A percentile compares a stretch with the other conserved stretches of the same genome.
Evolutionary conservation across 1,140 invertebrate species (phyloP).

Genomic region (Procambarus virginalis): DNA sequence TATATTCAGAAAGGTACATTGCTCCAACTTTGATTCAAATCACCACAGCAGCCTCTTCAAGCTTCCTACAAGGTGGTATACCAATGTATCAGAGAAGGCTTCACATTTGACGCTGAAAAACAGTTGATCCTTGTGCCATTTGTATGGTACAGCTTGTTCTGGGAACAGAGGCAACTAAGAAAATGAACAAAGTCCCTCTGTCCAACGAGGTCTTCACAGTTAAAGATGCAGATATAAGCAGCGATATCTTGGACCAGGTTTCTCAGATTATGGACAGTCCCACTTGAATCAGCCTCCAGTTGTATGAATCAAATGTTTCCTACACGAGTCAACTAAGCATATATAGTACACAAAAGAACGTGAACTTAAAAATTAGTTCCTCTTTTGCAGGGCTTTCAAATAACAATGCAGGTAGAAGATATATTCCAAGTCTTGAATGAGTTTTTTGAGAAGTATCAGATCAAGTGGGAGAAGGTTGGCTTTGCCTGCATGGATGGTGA

Average conservation of each 20-base stretch:
- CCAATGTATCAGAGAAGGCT: slow-evolving; percentile 8
- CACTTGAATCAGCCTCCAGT: background rate
- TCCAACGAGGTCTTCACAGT: slow-evolving; percentile 20
- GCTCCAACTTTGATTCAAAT: background rate
- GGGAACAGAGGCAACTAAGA: slow-evolving; percentile 26
- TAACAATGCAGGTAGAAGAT: too few relatives aligned
- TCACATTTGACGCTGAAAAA: background rate
- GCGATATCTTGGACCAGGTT: slow-evolving; percentile 11
- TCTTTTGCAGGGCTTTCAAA: too few relatives aligned
- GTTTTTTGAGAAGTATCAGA: too few relatives aligned
- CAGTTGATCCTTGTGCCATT: background rate
- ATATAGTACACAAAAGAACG: background rate
- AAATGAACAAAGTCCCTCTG: slow-evolving; percentile 24
- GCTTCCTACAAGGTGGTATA: slow-evolving; percentile 18
- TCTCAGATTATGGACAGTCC: slow-evolving; percentile 2
- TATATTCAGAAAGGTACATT: slow-evolving; percentile 14
- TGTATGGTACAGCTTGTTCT: slow-evolving; percentile 22
- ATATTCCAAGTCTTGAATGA: too few relatives aligned
- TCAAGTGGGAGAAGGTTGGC: too few relatives aligned
- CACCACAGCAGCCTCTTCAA: background rate
- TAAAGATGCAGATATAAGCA: slow-evolving; percentile 28
- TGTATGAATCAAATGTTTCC: slow-evolving; percentile 9
- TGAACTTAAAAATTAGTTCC: too few relatives aligned
- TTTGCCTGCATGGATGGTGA: too few relatives aligned
- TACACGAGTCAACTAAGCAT: slow-evolving; percentile 6